A percentile compares a stretch with the other conserved stretches of the same genome.
These are phyloP conservation scores for Rotaria macrura DNA, from an alignment of 2,888 invertebrate species.

Conservation along the genomic window DNA sequence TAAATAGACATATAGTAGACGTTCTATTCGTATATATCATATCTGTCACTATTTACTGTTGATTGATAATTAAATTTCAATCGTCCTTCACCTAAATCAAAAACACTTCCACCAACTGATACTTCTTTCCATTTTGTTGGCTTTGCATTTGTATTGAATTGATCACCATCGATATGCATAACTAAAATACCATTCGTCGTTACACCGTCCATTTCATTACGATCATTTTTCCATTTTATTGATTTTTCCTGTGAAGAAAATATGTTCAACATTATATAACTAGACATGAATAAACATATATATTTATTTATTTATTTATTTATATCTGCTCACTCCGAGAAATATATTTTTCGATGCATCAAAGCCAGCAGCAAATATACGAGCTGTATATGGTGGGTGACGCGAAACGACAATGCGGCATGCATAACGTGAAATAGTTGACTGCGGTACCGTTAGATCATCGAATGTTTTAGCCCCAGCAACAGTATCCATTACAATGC, in stretches of 20 bases:
- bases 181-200: slow-evolving; percentile 96
- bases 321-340: slow-evolving; percentile 68
- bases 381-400: slow-evolving; percentile 70
- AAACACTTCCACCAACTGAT: slow-evolving; percentile 92
- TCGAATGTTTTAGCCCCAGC: background rate
- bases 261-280: too few relatives aligned
- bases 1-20: slow-evolving; percentile 41
- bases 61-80: background rate
- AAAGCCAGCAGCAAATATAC: slow-evolving; percentile 97
- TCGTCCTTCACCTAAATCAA: slow-evolving; percentile 62
- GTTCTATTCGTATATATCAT: background rate
- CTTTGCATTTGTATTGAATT: slow-evolving; percentile 38
- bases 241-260: slow-evolving; percentile 73
- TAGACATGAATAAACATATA: too few relatives aligned
- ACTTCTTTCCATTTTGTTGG: slow-evolving; percentile 72
- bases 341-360: slow-evolving; percentile 96
- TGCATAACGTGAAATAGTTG: slow-evolving; percentile 82
- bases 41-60: background rate
- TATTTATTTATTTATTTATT: too few relatives aligned
- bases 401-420: slow-evolving; percentile 91
- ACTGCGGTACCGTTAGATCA: slow-evolving; percentile 39
- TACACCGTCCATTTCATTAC: slow-evolving; percentile 86
- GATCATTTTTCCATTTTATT: slow-evolving; percentile 77
- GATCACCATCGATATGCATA: slow-evolving; percentile 76
- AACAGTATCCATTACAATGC: slow-evolving; percentile 91